Conservation (phyloP, 2,888 invertebrate genomes). For the Drosophila formosana region DNA sequence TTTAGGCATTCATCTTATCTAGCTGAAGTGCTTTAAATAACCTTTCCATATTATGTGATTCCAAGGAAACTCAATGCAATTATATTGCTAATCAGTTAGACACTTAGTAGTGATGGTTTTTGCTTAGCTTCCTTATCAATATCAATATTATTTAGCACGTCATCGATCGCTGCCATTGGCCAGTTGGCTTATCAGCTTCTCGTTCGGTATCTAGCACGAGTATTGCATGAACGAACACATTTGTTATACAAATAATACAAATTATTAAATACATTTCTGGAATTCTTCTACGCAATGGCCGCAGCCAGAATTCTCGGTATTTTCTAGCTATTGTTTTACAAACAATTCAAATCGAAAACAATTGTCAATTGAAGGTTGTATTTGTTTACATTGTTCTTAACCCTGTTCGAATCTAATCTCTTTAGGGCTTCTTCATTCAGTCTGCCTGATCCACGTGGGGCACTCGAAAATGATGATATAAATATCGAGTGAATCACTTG, state of each 20-base stretch:
- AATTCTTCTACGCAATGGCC: not conserved
- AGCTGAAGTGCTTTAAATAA: conserved; percentile 21
- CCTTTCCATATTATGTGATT: conserved; percentile 14
- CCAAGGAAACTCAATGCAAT: conserved; percentile 18
- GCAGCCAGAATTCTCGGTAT: not conserved
- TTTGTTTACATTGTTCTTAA: conserved; percentile 23
- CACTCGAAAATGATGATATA: not conserved
- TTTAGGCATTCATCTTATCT: conserved; percentile 10
- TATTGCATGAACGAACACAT: conserved; percentile 9
- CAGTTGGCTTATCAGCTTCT: conserved; percentile 14
- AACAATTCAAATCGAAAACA: not conserved
- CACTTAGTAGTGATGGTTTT: conserved; percentile 14
- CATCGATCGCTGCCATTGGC: conserved; percentile 33
- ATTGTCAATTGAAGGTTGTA: conserved; percentile 4
- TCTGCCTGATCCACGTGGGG: conserved; percentile 31
- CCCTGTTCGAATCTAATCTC: conserved; percentile 7
- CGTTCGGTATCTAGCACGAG: conserved; percentile 6
- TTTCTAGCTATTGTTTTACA: not conserved
- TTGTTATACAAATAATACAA: conserved; percentile 6
- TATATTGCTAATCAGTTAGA: conserved; percentile 8
- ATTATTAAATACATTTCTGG: conserved; percentile 5
- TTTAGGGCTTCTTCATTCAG: conserved; percentile 3
- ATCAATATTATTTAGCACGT: conserved; percentile 3
- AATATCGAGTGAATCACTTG: conserved; percentile 22
- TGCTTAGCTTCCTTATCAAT: conserved; percentile 11